Percentiles rank a stretch among this genome's conserved stretches.
Conservation (phyloP, 1,140 invertebrate species). For the Yoshiicerus persimilis region DNA sequence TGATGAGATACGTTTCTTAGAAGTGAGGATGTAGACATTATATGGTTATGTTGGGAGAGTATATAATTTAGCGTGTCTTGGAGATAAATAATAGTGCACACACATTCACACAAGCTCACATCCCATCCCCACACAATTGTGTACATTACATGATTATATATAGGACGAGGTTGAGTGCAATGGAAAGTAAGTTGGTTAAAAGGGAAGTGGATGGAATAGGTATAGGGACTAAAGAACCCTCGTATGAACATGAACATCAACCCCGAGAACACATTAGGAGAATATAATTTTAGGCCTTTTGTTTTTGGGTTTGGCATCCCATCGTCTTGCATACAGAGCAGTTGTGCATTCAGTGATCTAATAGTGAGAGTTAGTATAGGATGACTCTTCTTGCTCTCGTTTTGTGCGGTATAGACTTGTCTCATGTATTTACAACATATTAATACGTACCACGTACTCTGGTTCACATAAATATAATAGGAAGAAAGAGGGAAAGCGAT, state of each 20-base stretch:
- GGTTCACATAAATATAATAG: not conserved
- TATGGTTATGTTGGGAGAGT: not conserved
- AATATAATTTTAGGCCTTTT: constrained; percentile 29
- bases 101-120: not conserved
- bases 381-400: not conserved
- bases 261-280: constrained; percentile 22
- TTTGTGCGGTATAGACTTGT: not conserved
- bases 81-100: not conserved
- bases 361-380: not conserved
- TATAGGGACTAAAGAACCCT: not conserved
- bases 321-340: constrained; percentile 24
- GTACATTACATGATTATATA: not conserved
- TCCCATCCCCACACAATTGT: not conserved
- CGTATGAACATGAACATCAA: not conserved
- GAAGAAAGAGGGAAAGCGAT: constrained; percentile 7
- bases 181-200: not conserved
- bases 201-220: not conserved
- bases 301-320: constrained; percentile 26
- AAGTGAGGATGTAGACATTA: not conserved
- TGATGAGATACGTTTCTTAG: not conserved
- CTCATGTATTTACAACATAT: not conserved
- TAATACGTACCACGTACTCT: not conserved
- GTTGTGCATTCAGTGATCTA: not conserved
- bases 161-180: not conserved
- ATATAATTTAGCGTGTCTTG: not conserved